A percentile compares a stretch with the other conserved stretches of the same genome.
Conservation (phyloP, 2,113 vertebrate genomes). For the Eublepharis macularius region DNA sequence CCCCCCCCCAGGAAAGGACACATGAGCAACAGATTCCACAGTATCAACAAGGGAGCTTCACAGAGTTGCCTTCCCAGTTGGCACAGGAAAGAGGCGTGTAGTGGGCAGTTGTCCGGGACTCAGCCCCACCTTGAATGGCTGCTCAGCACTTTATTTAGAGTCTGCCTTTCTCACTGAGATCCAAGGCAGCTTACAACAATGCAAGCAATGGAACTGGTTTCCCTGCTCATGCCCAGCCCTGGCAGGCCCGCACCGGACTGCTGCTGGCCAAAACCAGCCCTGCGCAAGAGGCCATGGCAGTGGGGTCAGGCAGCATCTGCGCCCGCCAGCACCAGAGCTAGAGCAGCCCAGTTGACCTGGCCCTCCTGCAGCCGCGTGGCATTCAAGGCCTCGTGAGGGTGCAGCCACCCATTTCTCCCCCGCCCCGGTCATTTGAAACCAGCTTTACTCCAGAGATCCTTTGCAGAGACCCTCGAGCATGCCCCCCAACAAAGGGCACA, state of each 20-base stretch:
- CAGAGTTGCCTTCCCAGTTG: background rate
- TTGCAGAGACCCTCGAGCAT: background rate
- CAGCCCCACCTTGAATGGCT: background rate
- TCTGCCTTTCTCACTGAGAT: too few species aligned
- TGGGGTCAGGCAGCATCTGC: background rate
- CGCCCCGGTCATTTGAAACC: background rate
- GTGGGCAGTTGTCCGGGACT: background rate
- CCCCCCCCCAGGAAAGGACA: too few species aligned
- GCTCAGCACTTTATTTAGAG: background rate
- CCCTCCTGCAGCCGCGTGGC: background rate
- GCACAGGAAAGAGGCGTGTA: background rate
- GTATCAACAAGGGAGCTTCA: too few species aligned
- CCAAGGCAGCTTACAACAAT: too few species aligned
- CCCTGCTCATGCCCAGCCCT: background rate
- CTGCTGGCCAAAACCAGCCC: background rate
- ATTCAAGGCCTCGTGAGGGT: background rate
- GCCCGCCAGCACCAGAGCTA: background rate
- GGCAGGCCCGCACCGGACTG: background rate
- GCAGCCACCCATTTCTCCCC: background rate
- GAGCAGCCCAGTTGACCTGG: background rate
- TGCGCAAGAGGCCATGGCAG: conserved; percentile 1
- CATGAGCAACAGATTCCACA: too few species aligned
- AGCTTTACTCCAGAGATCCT: background rate
- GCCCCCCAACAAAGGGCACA: too few species aligned
- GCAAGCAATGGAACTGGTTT: conserved; percentile 35